Evolutionary conservation across 1,140 invertebrate species (phyloP), one percentile per base, ranked within the genome.

Genomic region (Trachymyrmex septentrionalis): DNA sequence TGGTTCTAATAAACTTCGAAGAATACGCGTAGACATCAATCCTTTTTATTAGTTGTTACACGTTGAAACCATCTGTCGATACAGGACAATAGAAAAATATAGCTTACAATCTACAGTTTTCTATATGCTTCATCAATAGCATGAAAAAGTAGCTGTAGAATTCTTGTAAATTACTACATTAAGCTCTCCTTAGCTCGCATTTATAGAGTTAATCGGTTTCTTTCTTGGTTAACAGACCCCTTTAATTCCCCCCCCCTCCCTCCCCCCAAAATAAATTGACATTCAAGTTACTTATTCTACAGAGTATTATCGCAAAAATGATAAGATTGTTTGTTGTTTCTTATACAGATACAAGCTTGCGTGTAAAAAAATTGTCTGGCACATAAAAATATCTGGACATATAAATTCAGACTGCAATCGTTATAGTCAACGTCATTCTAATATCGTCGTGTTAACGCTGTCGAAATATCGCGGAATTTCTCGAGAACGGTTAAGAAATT

Each of bases 61-160:
- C 64, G n/a, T 59, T 38, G 12, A 75, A 59, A 75, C 34, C 21
- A 59, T 75, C 30, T 21, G 1, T 21, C 14, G 55, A 24, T n/a
- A 44, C 30, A 59, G n/a, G 50, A 57, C 30, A 61, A 16, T 75
- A 38, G 72, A 75, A 75, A 75, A 75, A 75, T 75, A 75, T 75
- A 61, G 72, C 72, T 61, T 75, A 75, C 34, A 75, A 59, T 59
- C 72, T 73, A 34, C 30, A 19, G 55, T 34, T 38, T 38, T 44
- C 30, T 9, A 24, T 14, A 6, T 73, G 30, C 12, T 59, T 59
- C 6, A 34, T 59, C 12, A 34, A 57, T 24, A n/a, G 14, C 30
- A 44, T 24, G n/a, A n/a, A 57, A 75, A 59, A 38, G 55, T 59
- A 75, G 27, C 14, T 24, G 2, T 59, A 9, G 14, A 73, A 34